These are phyloP conservation scores for Chiridota heheva DNA, from an alignment of 35 echinoderm and acorn worm species.

Conservation along the genomic window DNA sequence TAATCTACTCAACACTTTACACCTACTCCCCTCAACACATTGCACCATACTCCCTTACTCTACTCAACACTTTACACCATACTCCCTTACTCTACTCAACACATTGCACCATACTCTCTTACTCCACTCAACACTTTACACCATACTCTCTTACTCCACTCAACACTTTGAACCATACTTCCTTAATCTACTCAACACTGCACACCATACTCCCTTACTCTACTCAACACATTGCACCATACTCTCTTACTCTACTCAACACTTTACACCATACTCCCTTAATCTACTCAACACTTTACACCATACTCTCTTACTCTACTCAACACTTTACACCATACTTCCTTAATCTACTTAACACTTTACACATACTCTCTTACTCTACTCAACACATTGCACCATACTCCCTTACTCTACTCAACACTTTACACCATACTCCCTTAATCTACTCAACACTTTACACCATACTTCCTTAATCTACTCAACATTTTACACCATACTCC, in stretches of 20 bases:
- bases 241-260: too few relatives aligned
- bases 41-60: too few relatives aligned
- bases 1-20: too few relatives aligned
- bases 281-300: constrained; percentile 4
- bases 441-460: constrained; percentile 5
- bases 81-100: not conserved
- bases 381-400: constrained; percentile 8
- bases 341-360: not conserved
- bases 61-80: constrained; percentile 7
- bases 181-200: not conserved
- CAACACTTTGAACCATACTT: constrained; percentile 7
- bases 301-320: not conserved
- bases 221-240: too few relatives aligned
- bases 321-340: constrained; percentile 12
- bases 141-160: not conserved
- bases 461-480: not conserved
- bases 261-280: not conserved
- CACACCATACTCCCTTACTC: not conserved
- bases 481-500: constrained; percentile 9
- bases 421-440: not conserved
- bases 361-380: too few relatives aligned
- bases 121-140: constrained; percentile 23
- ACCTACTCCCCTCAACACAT: too few relatives aligned
- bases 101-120: too few relatives aligned
- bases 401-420: not conserved